Evolutionary conservation across 2,888 invertebrate genomes (phyloP), one percentile per base, ranked within the genome.

Genomic region (Melanostoma mellinum): DNA sequence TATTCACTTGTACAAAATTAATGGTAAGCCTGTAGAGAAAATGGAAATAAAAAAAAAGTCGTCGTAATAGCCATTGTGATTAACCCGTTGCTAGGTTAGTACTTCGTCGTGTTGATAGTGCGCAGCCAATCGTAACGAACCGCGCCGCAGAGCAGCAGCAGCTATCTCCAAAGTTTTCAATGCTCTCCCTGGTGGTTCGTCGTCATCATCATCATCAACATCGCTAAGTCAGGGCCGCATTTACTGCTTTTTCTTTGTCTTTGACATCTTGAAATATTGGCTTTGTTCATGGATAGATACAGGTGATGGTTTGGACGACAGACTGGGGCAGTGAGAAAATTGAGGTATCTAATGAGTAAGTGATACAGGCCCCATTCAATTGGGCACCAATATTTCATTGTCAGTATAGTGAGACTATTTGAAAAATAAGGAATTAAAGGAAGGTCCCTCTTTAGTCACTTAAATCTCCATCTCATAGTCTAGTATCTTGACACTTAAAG

Each of bases 41-140:
- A 53, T 6, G 20, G 20, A 20, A 20, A 20, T 20, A 20, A 20
- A 72, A 50, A 20, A 20, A 72, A 50, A 74, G 73, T 58, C 63
- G 60, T 65, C 20, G 20, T 20, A 20, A 78, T 74, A 78, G 74
- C 69, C 78, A 84, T 84, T 78, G 78, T 78, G 82, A 84, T 78
- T 78, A 84, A 74, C 67, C 68, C 78, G 78, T 73, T 73, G 82
- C 68, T 76, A 76, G 75, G 80, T 33, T 53, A 35, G 4, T 71
- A 76, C 36, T 65, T 46, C 36, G 53, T 6, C 42, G 60, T 58
- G 78, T 60, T 79, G 63, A 79, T 79, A 65, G 79, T 84, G 84
- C 35, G 9, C 84, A 84, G 79, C 84, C 84, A 84, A 84, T 84
- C 84, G 84, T 65, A 79, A 84, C 84, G 79, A 79, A 79, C 82